Evolutionary conservation across 2,797 vertebrate genomes (phyloP), one percentile per base, ranked within the genome.

Genomic region (Tapirus indicus): DNA sequence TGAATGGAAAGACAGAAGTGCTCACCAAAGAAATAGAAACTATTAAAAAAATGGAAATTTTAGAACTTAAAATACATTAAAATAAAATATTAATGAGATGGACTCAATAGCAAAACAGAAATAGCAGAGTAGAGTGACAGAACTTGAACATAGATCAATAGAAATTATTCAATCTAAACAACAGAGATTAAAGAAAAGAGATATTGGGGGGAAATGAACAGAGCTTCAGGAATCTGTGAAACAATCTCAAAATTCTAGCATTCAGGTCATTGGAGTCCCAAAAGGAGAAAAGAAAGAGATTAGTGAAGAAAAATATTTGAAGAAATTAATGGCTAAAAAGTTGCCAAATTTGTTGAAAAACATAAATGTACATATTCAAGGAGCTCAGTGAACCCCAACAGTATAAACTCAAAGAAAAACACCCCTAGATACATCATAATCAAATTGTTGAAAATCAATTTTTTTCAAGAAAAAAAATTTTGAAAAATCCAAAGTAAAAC

Each of bases 321-420:
- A 58, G 20, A 72, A 38, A 90, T 64, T 64, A 56, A 77, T 71
- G 35, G 8, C 18, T 87, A 69, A 94, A 54, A 35, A 64, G n/a
- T 91, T 52, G 29, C 23, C 25, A 94, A 58, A 54, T 78, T 84
- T 85, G 71, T 32, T 90, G 58, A 90, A 86, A 79, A 29, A 56
- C 1, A 54, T 52, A 89, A 89, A 84, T 78, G n/a, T 89, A 71
- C 7, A 84, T 77, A 69, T 62, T 92, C 52, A 77, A 64, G 41
- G 54, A 93, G 62, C 7, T 93, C 62, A 74, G 60, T 69, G 47
- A 71, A 44, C 9, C 29, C 5, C 5, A 91, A 68, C 8, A 44
- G 52, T 10, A 88, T 54, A 82, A 69, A 96, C 25, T 94, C 52
- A 88, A 90, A 92, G 41, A 82, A 82, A 75, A 83, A 47, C n/a